Evolutionary conservation across 2,113 vertebrate species (phyloP).

Genomic region (Tonatia bakeri): DNA sequence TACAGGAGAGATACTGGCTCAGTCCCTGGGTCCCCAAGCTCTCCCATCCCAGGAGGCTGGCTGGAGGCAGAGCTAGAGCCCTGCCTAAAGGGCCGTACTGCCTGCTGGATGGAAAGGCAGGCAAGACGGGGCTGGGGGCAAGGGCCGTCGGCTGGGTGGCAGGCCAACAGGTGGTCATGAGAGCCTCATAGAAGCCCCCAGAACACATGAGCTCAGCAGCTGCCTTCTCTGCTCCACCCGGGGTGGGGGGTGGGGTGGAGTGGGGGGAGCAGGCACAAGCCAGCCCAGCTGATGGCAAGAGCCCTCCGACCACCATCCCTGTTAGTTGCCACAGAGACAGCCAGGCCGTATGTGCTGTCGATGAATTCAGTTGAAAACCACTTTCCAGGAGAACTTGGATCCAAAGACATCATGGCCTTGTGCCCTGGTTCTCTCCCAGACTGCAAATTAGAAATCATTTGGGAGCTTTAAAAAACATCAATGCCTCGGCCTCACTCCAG

Average conservation of each 20-base stretch:
- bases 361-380: background rate
- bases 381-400: background rate
- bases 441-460: background rate
- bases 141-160: background rate
- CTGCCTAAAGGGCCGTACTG: background rate
- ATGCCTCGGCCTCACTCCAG: background rate
- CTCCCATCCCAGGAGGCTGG: background rate
- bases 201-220: background rate
- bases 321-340: background rate
- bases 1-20: background rate
- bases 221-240: accelerated
- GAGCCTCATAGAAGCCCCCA: background rate
- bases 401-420: background rate
- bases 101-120: background rate
- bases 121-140: too few relatives aligned
- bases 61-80: background rate
- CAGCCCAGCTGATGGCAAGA: background rate
- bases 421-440: background rate
- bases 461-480: background rate
- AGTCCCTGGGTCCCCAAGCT: background rate
- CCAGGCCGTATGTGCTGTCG: background rate
- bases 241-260: background rate
- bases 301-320: background rate
- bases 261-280: too few relatives aligned
- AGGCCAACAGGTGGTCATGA: too few relatives aligned